Evolutionary conservation across 2,113 vertebrate genomes (phyloP), one percentile per base, ranked within the genome.

Genomic region (Rhinogobius similis): DNA sequence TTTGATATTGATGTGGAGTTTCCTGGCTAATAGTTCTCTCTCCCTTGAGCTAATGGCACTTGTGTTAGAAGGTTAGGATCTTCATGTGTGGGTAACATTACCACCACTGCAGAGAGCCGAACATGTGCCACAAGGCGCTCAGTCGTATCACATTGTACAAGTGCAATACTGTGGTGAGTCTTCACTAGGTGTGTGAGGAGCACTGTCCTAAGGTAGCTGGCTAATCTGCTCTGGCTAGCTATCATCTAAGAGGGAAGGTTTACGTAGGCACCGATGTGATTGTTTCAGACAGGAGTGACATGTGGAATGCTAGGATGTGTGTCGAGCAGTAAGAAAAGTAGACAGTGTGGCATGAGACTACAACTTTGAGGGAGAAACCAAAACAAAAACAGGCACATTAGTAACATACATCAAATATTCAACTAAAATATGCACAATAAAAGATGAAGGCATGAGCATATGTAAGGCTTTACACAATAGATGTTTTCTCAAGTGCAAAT

Each of bases 401-500:
- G 82, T 70, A 80, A 86, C 75, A 78, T 55, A 76, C 26, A 67
- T 55, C 48, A 48, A 62, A 71, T 72, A 72, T 12, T 18, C 64
- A 72, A 23, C 24, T 67, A 52, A 66, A 74, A 87, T 56, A 44
- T 63, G 79, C 67, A 82, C 58, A 67, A 20, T 55, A 55, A 55
- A 46, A 52, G 70, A 82, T 67, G 76, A 91, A 92, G 87, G 89
- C 90, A 88, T 90, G 75, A 88, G 91, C 86, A 92, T 88, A 84
- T 91, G 85, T 96, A 97, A 96, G 96, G 95, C 95, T 77, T 94
- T 92, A 92, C 93, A 89, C 75, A 78, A 71, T 62, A 87, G 78
- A 88, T 66, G 77, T 81, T 82, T 83, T 76, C 36, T 72, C 68
- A 66, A 82, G 84, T 83, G 88, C 79, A 88, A 86, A 82, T 61